Conservation (phyloP, 2,888 invertebrate species). For the Drosophila anceps region DNA sequence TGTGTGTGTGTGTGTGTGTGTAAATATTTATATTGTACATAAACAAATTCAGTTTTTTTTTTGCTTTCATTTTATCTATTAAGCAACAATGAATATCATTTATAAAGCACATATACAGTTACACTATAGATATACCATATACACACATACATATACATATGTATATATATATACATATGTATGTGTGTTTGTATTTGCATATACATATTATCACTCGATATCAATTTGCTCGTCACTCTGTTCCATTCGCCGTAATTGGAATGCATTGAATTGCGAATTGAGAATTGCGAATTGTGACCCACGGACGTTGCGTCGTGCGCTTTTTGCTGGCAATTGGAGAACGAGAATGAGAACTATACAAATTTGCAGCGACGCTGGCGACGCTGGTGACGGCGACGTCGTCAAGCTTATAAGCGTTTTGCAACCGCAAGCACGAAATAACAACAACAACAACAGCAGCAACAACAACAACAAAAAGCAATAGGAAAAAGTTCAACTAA, state of each 20-base stretch:
- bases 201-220: constrained; percentile 43
- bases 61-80: background rate
- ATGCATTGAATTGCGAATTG: constrained; percentile 61
- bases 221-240: constrained; percentile 57
- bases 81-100: constrained; percentile 43
- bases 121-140: background rate
- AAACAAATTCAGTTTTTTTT: background rate
- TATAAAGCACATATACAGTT: constrained; percentile 13
- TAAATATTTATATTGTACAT: constrained; percentile 4
- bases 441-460: constrained; percentile 26
- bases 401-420: constrained; percentile 59
- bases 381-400: background rate
- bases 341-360: constrained; percentile 34
- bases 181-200: background rate
- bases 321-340: constrained; percentile 52
- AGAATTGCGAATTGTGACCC: constrained; percentile 45
- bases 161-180: background rate
- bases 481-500: constrained; percentile 56
- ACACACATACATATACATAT: background rate
- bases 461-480: constrained; percentile 17
- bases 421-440: constrained; percentile 57
- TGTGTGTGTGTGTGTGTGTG: background rate
- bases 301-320: constrained; percentile 20
- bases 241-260: constrained; percentile 60
- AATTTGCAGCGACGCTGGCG: constrained; percentile 38